Base-by-base conservation (phyloP, 2,113 vertebrate genomes). In the Ageneiosus marmoratus region DNA sequence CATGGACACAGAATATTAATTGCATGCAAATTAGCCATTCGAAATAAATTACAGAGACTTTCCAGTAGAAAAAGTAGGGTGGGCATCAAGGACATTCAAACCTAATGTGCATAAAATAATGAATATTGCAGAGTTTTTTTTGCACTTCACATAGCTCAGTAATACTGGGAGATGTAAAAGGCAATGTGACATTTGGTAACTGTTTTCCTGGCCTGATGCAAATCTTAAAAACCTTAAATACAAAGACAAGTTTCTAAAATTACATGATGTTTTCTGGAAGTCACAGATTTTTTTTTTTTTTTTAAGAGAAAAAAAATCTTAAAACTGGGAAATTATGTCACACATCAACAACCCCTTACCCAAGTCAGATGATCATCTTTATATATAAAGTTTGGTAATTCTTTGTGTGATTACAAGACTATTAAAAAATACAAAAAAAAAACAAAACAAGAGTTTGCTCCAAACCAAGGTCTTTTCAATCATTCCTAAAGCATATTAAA, bases 1-100 rank as follows among this genome's bases (percentile, higher is more conserved):
- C 87, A 89, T 70, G 81, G 86, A 87, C 83, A 84, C 86, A 91
- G 88, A 90, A 89, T 91, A 92, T 92, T 92, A 91, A 91, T 88
- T 85, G 87, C 87, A 91, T 92, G 89, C 86, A 90, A 88, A 92
- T 91, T 92, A 55, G 15, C 77, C 53, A 83, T 87, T 86, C 70
- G 37, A 90, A 86, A 73, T 81, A 65, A 79, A 86, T 60, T 75
- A 79, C 27, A 55, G n/a, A 79, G n/a, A 83, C 74, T 77, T 77
- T 44, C 18, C 20, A 75, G 50, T 72, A 41, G 63, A 51, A 60
- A 60, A 87, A 46, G 15, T 50, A 80, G 48, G 29, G 13, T 55
- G 48, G 32, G 75, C 82, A 77, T 77, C 73, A 77, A 77, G 60
- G 48, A 62, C 81, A 46, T 77, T 70, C 65, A 70, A 77, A 4